These are phyloP conservation scores for Crotalus horridus DNA, from an alignment of 2,113 vertebrate genomes.

Conservation along the genomic window DNA sequence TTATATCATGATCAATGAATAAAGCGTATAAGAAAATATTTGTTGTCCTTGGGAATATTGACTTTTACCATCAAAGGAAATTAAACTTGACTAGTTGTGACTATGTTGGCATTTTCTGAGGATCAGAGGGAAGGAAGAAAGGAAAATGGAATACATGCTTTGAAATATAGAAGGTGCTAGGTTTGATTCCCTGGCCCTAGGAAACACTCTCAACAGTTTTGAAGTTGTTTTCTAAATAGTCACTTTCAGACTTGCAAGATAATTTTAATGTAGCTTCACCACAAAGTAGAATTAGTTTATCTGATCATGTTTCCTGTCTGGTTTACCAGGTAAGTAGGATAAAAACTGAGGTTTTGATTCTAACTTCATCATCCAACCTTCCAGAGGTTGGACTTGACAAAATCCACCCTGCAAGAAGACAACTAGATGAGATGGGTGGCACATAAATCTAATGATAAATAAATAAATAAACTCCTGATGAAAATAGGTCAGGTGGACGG, in stretches of 20 bases:
- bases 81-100: neutral
- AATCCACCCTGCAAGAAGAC: neutral
- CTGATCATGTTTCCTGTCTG: neutral
- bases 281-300: neutral
- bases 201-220: neutral
- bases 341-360: neutral
- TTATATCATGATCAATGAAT: neutral
- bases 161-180: neutral
- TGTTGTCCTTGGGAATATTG: neutral
- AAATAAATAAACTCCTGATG: neutral
- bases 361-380: neutral
- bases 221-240: neutral
- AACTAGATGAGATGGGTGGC: neutral
- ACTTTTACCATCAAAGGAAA: neutral
- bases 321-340: neutral
- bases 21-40: neutral
- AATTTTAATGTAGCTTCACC: neutral
- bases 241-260: neutral
- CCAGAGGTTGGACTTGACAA: neutral
- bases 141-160: neutral
- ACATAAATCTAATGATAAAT: too few relatives aligned
- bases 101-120: neutral
- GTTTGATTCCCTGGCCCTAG: neutral
- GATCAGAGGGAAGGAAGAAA: neutral
- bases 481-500: neutral